Percentiles rank a stretch among this genome's conserved stretches.
phyloP scores from a whole-genome alignment of 1,140 invertebrate genomes.

The Ooceraea biroi region DNA sequence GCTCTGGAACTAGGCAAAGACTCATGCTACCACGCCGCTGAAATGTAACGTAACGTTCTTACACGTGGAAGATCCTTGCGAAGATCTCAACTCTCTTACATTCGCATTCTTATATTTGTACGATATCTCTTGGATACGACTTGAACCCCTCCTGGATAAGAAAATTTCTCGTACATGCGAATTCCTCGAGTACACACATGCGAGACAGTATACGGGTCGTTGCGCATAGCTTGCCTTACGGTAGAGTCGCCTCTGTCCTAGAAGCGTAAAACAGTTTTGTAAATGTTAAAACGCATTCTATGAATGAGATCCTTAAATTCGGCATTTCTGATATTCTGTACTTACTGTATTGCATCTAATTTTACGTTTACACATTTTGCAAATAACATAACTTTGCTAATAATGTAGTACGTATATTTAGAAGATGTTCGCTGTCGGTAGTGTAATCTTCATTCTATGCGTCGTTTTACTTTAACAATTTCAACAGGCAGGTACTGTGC shows the following conservation, averaged over 20 bases:
- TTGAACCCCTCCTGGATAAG: not conserved
- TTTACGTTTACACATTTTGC: constrained; percentile 39
- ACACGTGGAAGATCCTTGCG: not conserved
- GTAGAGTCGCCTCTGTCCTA: constrained; percentile 37
- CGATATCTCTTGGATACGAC: constrained; percentile 15
- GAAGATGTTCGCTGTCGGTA: constrained; percentile 21
- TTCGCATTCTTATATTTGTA: constrained; percentile 34
- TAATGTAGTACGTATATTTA: constrained; percentile 39
- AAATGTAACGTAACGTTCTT: constrained; percentile 27
- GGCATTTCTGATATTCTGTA: constrained; percentile 47
- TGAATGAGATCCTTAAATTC: constrained; percentile 15
- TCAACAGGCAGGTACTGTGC: no score
- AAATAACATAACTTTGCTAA: constrained; percentile 41
- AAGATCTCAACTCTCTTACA: constrained; percentile 3
- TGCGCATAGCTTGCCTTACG: constrained; percentile 11
- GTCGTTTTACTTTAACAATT: not conserved
- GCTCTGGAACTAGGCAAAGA: constrained; percentile 28
- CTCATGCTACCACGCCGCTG: not conserved
- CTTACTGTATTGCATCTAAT: constrained; percentile 26
- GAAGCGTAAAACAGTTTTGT: constrained; percentile 50
- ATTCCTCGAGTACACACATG: not conserved
- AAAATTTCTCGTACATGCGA: constrained; percentile 4
- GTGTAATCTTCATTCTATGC: constrained; percentile 24
- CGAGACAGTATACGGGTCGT: not conserved
- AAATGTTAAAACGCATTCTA: constrained; percentile 61